Evolutionary conservation across 2,113 vertebrate genomes (phyloP).

Genomic region (Anthoscopus minutus): DNA sequence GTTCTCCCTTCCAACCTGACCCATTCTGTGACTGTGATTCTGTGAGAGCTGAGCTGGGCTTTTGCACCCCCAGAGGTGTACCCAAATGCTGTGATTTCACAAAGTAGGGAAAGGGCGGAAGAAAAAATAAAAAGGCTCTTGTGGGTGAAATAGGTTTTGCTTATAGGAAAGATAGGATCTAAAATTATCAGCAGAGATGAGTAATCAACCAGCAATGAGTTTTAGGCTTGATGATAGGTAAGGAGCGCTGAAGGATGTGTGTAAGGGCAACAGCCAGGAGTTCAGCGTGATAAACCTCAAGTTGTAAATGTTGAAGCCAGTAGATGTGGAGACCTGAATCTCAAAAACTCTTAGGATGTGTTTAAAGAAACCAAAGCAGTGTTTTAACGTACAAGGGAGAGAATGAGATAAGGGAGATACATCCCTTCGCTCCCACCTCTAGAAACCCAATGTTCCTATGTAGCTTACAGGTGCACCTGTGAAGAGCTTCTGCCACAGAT

Average conservation of each 20-base stretch:
- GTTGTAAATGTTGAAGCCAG: not conserved
- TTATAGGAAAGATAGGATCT: not conserved
- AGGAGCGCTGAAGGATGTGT: not conserved
- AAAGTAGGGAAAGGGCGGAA: not conserved
- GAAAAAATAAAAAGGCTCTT: not conserved
- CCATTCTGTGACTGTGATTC: not conserved
- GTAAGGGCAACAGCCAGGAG: not conserved
- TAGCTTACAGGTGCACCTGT: not conserved
- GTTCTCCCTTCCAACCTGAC: not conserved
- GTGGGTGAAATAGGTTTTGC: not conserved
- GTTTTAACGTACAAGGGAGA: not conserved
- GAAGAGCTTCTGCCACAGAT: not conserved
- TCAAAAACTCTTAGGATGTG: not conserved
- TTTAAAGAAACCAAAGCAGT: not conserved
- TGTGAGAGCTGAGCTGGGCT: not conserved
- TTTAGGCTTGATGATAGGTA: not conserved
- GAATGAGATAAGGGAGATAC: not conserved
- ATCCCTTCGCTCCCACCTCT: not conserved
- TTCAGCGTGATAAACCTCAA: not conserved
- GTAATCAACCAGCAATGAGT: not conserved
- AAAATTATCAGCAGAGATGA: not conserved
- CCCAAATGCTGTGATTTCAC: not conserved
- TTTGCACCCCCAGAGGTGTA: fast-evolving
- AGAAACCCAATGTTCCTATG: fast-evolving
- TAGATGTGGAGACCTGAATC: fast-evolving